Base-by-base conservation (phyloP, 2,888 invertebrate genomes). In the Xanthorhoe spadicearia region DNA sequence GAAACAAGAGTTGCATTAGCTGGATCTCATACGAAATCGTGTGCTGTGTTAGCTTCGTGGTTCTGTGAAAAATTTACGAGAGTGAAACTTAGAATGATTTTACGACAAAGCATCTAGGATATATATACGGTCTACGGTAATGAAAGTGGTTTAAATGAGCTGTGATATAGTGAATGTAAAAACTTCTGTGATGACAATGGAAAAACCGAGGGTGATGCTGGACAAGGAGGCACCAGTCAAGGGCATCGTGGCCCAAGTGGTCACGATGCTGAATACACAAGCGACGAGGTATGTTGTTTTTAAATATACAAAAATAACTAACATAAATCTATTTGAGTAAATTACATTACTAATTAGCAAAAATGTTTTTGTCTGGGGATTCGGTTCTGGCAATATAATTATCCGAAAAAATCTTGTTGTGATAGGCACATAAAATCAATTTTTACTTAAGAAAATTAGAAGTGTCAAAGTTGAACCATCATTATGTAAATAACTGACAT, bases 211-310 rank as follows among this genome's bases (percentile, higher is more conserved):
- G 59, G 77, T 83, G 64, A 77, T 92, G 83, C 70, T 85, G 84
- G 92, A 92, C 74, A 87, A 86, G 82, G 93, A 92, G 79, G 90
- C 90, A 57, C 93, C 93, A 1, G 85, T 87, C 48, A 93, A 93
- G 71, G 93, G 93, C 68, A 90, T 93, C 19, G 93, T 93, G 80
- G 93, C 93, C 54, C 93, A 93, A 79, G 93, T 93, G 75, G 93
- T 93, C 76, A 93, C 93, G 32, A 92, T 93, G 89, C 90, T 93
- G 53, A 93, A 93, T 79, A 90, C 89, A 74, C 92, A 93, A 78
- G 91, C 92, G 68, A 91, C 92, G 74, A 91, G 90, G 92, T 93
- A 89, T 52, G 89, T 83, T 75, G 49, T 23, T 18, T 32, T 15
- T 28, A 50, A 17, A 46, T n/a, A 35, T 58, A 15, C 5, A 13